phyloP scores from a whole-genome alignment of 2,797 vertebrate genomes.

The Ptychadena robeensis region DNA sequence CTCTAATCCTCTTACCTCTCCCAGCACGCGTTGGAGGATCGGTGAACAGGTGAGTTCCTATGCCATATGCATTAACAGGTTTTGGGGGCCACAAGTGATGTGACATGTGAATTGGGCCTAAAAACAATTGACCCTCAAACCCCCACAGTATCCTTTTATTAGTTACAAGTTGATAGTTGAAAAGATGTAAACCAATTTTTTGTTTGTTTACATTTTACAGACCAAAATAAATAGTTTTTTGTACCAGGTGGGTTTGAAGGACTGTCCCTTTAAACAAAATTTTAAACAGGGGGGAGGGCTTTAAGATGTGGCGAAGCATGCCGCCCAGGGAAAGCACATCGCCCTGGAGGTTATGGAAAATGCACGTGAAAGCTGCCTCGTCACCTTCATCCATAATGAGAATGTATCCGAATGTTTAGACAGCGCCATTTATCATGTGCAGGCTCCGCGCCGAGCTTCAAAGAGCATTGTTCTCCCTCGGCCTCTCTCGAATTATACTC shows the following conservation, averaged over 20 bases:
- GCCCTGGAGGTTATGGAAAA: conserved; percentile 45
- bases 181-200: no score
- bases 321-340: conserved; percentile 2
- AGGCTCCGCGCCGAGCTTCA: conserved; percentile 16
- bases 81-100: no score
- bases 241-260: not conserved
- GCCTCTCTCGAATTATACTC: conserved; percentile 32
- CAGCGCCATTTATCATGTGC: conserved; percentile 52
- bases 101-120: no score
- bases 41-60: no score
- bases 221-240: not conserved
- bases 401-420: conserved; percentile 58
- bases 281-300: not conserved
- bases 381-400: conserved; percentile 54
- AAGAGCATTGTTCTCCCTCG: conserved; percentile 42
- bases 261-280: conserved; percentile 24
- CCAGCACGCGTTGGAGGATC: no score
- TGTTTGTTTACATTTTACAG: no score
- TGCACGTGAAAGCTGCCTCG: conserved; percentile 27
- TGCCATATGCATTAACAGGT: no score
- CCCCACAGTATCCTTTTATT: no score
- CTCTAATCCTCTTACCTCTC: no score
- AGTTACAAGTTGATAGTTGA: no score
- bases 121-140: no score
- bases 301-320: not conserved